Percentiles rank a stretch among this genome's conserved stretches.
Evolutionary conservation across 2,113 vertebrate species (phyloP).

Genomic region (Planiliza haematocheilus): DNA sequence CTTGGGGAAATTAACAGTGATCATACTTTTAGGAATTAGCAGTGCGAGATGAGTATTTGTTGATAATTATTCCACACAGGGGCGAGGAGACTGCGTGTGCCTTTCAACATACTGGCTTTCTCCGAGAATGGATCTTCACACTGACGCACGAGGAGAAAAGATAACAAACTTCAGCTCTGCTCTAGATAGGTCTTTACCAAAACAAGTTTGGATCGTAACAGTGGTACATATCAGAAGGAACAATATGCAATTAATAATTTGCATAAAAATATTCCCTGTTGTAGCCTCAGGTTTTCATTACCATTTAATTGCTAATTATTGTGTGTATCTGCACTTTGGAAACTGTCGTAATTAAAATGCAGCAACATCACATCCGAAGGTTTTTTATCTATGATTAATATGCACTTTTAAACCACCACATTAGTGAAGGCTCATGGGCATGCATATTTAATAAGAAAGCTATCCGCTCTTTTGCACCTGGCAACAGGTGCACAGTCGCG

Average conservation of each 20-base stretch:
- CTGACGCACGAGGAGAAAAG: background rate
- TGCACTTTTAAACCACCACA: constrained; percentile 37
- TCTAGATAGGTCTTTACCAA: background rate
- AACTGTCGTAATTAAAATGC: constrained; percentile 31
- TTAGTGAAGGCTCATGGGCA: constrained; percentile 45
- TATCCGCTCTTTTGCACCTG: constrained; percentile 69
- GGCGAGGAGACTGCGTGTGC: constrained; percentile 2
- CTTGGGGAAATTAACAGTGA: constrained; percentile 15
- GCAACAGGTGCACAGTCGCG: constrained; percentile 77
- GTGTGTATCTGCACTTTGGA: constrained; percentile 20
- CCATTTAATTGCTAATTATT: constrained; percentile 48
- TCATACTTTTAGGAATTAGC: constrained; percentile 41
- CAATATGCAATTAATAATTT: constrained; percentile 5
- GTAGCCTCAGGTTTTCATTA: constrained; percentile 25
- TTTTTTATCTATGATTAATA: constrained; percentile 49
- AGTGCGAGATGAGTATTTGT: background rate
- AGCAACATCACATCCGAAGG: constrained; percentile 6
- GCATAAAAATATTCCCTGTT: constrained; percentile 13
- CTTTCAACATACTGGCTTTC: background rate
- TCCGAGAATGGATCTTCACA: constrained; percentile 1
- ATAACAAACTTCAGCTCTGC: background rate
- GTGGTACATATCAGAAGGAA: background rate
- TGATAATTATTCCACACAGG: constrained; percentile 21
- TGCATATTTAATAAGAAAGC: constrained; percentile 79
- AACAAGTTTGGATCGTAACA: background rate